Evolutionary conservation across 2,113 vertebrate genomes (phyloP).

Genomic region (Ictalurus furcatus): DNA sequence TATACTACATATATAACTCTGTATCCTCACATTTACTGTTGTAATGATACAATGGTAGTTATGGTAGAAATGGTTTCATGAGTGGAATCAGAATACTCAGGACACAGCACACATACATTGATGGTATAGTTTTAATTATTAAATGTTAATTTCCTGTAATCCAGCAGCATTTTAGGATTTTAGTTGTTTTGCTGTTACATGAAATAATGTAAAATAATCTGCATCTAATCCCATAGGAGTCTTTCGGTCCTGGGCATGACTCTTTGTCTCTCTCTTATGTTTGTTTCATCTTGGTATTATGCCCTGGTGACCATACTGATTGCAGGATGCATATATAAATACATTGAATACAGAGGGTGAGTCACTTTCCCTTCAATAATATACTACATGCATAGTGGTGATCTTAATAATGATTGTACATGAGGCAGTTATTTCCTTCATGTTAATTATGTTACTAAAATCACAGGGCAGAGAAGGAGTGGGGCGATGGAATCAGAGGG

Average conservation of each 20-base stretch:
- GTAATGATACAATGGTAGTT: not conserved
- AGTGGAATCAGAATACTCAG: not conserved
- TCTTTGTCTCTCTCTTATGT: slow-evolving; percentile 94
- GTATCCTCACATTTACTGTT: not conserved
- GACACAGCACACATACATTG: not conserved
- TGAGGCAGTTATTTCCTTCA: not conserved
- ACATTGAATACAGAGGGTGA: slow-evolving; percentile 98
- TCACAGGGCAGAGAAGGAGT: slow-evolving; percentile 91
- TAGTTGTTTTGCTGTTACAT: not conserved
- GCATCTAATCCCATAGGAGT: slow-evolving; percentile 75
- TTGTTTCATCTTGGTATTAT: slow-evolving; percentile 95
- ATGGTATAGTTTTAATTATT: not conserved
- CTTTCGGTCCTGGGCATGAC: slow-evolving; percentile 96
- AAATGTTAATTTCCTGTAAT: not conserved
- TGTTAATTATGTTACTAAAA: not conserved
- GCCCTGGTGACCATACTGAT: slow-evolving; percentile 88
- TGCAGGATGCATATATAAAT: slow-evolving; percentile 95
- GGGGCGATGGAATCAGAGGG: slow-evolving; percentile 94
- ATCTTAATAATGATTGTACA: not conserved
- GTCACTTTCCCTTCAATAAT: slow-evolving; percentile 51
- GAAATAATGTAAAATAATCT: slow-evolving; percentile 13
- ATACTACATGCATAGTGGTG: not conserved
- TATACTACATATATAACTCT: not conserved
- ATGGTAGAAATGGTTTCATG: not conserved
- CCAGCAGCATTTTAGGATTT: not conserved